Percentiles rank a stretch among this genome's conserved stretches.
phyloP scores from a whole-genome alignment of 2,797 vertebrate species.

The Toxotes lorentzi region DNA sequence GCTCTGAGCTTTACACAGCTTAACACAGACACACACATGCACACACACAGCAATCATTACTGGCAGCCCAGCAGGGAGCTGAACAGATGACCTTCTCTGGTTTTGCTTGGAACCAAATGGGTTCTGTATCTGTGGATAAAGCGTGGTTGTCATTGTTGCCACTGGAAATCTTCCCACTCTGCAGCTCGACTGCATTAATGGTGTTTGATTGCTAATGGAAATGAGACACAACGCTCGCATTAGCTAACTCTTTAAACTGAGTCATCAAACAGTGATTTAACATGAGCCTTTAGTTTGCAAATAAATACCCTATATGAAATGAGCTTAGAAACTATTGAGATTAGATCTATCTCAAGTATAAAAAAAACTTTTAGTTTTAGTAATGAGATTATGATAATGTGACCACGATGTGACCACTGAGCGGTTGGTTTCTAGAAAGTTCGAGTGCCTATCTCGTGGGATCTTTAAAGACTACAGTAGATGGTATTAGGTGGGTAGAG shows the following conservation, averaged over 20 bases:
- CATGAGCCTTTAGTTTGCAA: conserved; percentile 19
- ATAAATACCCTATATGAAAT: conserved; percentile 20
- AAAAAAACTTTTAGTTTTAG: neutral
- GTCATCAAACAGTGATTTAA: conserved; percentile 29
- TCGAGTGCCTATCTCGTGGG: conserved; percentile 7
- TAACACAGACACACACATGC: conserved; percentile 62
- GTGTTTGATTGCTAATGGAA: conserved; percentile 36
- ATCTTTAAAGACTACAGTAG: neutral
- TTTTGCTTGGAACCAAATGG: conserved; percentile 52
- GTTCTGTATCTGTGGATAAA: conserved; percentile 33
- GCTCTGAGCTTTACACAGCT: conserved; percentile 71
- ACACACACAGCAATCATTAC: conserved; percentile 36
- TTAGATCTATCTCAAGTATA: neutral
- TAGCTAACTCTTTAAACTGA: conserved; percentile 15
- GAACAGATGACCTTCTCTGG: conserved; percentile 57
- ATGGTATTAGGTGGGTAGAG: conserved; percentile 10
- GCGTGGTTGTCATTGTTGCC: conserved; percentile 7
- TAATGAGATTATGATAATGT: no score
- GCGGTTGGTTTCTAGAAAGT: neutral
- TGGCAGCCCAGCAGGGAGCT: conserved; percentile 46
- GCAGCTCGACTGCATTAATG: conserved; percentile 16
- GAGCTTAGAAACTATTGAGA: conserved; percentile 13
- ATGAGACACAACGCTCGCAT: conserved; percentile 4
- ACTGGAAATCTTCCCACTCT: conserved; percentile 33
- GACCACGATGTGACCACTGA: neutral